These are phyloP conservation scores for Mus minutoides DNA, from an alignment of 2,797 vertebrate species.

Conservation along the genomic window DNA sequence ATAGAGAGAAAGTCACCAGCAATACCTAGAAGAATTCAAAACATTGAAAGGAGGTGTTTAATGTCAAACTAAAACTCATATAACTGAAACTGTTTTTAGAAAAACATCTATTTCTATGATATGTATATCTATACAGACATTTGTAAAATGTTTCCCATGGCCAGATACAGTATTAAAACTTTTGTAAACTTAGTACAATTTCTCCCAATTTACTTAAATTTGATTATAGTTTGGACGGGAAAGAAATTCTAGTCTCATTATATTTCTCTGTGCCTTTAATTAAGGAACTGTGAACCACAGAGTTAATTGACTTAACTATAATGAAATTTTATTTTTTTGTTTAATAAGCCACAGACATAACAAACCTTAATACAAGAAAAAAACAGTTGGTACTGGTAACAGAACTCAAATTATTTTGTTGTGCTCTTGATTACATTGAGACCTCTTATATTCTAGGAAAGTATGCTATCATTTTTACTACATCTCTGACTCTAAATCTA, in stretches of 20 bases:
- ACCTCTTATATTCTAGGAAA: not conserved
- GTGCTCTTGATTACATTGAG: not conserved
- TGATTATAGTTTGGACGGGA: not conserved
- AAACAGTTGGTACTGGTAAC: not conserved
- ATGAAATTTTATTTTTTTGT: not conserved
- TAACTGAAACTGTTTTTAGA: not conserved
- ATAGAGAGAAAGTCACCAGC: not conserved
- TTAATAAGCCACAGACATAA: not conserved
- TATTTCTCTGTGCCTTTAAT: not conserved
- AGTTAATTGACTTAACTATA: not conserved
- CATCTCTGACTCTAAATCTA: not conserved
- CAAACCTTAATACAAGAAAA: not conserved
- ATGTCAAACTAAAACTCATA: not conserved
- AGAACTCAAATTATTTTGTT: not conserved
- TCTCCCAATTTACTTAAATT: not conserved
- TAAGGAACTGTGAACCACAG: not conserved
- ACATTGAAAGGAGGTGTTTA: not conserved
- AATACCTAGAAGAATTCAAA: not conserved
- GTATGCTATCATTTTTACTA: no score
- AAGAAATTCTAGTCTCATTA: not conserved
- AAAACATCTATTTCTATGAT: not conserved
- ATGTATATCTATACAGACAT: not conserved
- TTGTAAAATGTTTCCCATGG: not conserved
- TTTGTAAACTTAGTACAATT: not conserved
- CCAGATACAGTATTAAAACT: not conserved